Conservation (phyloP, 2,113 vertebrate species). For the Prionailurus bengalensis region DNA sequence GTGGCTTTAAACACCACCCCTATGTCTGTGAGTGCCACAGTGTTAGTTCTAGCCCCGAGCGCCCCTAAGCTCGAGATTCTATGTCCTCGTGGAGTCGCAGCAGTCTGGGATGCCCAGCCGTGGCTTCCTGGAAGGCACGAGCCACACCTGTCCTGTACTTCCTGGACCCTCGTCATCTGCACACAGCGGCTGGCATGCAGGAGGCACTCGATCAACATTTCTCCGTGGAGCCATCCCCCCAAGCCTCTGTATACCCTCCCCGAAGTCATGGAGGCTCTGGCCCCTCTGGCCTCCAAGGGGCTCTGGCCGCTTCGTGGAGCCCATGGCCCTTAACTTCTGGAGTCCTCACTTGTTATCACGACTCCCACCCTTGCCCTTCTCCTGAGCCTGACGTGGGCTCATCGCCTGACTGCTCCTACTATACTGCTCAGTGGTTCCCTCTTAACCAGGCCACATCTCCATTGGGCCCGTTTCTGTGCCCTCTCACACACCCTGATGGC, state of each 20-base stretch:
- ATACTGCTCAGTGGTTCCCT: background rate
- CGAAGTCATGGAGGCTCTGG: background rate
- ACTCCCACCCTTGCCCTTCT: background rate
- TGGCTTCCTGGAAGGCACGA: background rate
- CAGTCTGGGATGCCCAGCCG: background rate
- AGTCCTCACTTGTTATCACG: background rate
- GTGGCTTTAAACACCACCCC: background rate
- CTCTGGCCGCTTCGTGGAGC: background rate
- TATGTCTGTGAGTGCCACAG: background rate
- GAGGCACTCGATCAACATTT: background rate
- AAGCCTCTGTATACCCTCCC: background rate
- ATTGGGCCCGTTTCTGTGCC: accelerated
- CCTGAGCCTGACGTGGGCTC: background rate
- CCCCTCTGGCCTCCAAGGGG: background rate
- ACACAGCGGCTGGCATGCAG: background rate
- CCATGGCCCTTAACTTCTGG: background rate
- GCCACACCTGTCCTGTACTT: background rate
- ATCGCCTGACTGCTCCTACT: background rate
- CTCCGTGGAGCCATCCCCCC: background rate
- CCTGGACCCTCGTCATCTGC: background rate
- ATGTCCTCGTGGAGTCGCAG: background rate
- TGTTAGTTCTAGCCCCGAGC: background rate
- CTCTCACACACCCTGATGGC: background rate
- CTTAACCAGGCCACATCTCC: background rate
- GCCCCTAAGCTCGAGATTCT: background rate